These are phyloP conservation scores for Eilema griseolum DNA, from an alignment of 2,888 invertebrate species.

Conservation along the genomic window DNA sequence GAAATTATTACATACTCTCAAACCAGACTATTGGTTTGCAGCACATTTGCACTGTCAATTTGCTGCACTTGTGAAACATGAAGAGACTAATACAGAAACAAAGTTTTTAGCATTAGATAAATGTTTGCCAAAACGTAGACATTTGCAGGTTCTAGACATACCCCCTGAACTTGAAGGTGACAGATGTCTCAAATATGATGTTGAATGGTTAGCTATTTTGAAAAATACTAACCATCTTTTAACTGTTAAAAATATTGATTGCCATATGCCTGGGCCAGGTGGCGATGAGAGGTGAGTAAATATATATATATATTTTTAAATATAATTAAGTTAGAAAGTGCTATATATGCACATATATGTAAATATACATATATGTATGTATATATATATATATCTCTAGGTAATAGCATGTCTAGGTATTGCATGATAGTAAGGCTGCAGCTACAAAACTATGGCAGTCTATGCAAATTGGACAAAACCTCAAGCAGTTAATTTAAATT, in stretches of 20 bases:
- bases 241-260: constrained; percentile 89
- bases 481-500: too few species aligned
- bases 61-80: constrained; percentile 94
- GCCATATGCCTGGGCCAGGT: constrained; percentile 94
- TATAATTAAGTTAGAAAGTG: neutral
- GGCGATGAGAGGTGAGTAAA: constrained; percentile 87
- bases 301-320: neutral
- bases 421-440: too few species aligned
- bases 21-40: constrained; percentile 98
- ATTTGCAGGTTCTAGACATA: constrained; percentile 94
- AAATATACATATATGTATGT: too few species aligned
- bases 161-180: constrained; percentile 85
- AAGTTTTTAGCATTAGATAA: constrained; percentile 98
- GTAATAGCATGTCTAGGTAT: too few species aligned
- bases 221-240: constrained; percentile 95
- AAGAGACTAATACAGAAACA: constrained; percentile 81
- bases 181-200: constrained; percentile 91
- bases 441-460: too few species aligned
- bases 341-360: too few species aligned
- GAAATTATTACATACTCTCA: constrained; percentile 92
- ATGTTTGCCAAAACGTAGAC: constrained; percentile 95
- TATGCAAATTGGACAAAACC: too few species aligned
- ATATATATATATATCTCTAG: too few species aligned
- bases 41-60: constrained; percentile 99
- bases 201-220: constrained; percentile 97